Evolutionary conservation across 2,113 vertebrate genomes (phyloP).

Genomic region (Microcebus murinus): DNA sequence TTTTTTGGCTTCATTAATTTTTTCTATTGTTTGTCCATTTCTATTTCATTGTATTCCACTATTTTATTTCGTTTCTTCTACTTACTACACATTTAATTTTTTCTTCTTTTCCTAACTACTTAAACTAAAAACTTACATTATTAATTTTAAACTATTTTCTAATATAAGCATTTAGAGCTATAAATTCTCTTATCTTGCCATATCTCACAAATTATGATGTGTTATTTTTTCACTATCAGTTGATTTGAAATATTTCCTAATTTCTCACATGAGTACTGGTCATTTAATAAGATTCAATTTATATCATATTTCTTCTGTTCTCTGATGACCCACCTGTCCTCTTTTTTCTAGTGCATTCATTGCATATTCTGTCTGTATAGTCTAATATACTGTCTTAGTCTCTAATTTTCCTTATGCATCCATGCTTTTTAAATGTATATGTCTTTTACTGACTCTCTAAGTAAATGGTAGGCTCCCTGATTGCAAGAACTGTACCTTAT

Average conservation of each 20-base stretch:
- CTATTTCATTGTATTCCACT: not conserved
- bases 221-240: not conserved
- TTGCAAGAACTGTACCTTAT: not conserved
- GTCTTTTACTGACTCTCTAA: slow-evolving; percentile 13
- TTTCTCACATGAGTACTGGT: not conserved
- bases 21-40: not conserved
- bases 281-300: not conserved
- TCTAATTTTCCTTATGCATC: not conserved
- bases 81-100: not conserved
- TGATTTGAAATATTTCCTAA: not conserved
- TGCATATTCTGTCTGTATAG: not conserved
- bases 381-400: not conserved
- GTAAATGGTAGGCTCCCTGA: not conserved
- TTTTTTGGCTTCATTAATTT: not conserved
- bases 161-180: not conserved
- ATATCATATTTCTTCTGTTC: slow-evolving; percentile 25
- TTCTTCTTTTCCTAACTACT: not conserved
- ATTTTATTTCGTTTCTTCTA: not conserved
- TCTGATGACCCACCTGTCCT: not conserved
- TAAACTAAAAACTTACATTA: not conserved
- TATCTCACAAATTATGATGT: not conserved
- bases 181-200: not conserved
- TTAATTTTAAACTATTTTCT: not conserved
- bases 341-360: not conserved
- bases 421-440: not conserved